Base-by-base conservation (phyloP, 2,797 vertebrate species). In the Arrhamphus sclerolepis region DNA sequence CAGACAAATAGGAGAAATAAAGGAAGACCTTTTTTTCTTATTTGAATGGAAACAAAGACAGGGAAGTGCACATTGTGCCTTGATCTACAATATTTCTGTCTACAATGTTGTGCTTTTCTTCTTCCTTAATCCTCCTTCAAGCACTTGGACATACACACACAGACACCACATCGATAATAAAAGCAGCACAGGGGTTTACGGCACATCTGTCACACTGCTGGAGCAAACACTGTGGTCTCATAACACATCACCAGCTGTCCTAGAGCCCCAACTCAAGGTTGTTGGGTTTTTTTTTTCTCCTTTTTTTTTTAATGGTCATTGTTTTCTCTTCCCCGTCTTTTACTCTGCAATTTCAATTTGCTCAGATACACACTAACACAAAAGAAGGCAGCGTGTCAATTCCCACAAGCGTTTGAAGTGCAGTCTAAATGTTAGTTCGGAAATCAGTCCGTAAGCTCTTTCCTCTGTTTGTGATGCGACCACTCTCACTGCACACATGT, bases 201-300 rank as follows among this genome's bases (percentile, higher is more conserved):
- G 77, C 89, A 80, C 87, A 90, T 91, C 90, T 91, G 89, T 87
- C 84, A 80, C 86, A 79, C 84, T 81, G 83, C 81, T 82, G 86
- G 80, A 86, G 71, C 73, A 87, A 91, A 91, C 85, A 84, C 52
- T 18, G 54, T 0, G 71, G 70, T 57, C 75, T 85, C 70, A 66
- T 66, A 84, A 66, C 74, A 77, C 78, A 75, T 61, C 62, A 57
- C 66, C 80, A 88, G 82, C 87, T 88, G 82, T 61, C 80, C 46
- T 50, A 49, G 70, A 76, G 77, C 69, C 56, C 56, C 18, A 53
- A 75, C 70, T 63, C 48, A 2, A 72, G 58, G 77, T 86, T n/a
- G n/a, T n/a, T n/a, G n/a, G n/a, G n/a, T n/a, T n/a, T n/a, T n/a
- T 34, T 29, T 89, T 81, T 78, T 81, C 20, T 20, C 11, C n/a